Conservation (phyloP, 1,140 invertebrate species). For the Mya arenaria region DNA sequence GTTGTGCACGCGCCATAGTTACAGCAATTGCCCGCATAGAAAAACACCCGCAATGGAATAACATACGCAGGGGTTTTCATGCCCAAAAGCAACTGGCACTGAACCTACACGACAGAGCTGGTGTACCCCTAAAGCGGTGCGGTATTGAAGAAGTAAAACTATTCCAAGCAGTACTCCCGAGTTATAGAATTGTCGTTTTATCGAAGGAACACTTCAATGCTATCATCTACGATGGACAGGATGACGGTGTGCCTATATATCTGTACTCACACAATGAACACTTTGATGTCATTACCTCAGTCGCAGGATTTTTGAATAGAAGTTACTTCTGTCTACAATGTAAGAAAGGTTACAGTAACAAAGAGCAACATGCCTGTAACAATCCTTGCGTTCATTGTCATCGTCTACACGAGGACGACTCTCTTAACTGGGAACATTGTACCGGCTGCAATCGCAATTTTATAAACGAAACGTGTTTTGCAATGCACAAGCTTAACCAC, state of each 20-base stretch:
- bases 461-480: constrained; percentile 33
- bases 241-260: constrained; percentile 49
- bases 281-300: constrained; percentile 54
- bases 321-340: constrained; percentile 50
- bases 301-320: constrained; percentile 47
- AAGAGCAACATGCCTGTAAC: constrained; percentile 52
- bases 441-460: constrained; percentile 41
- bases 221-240: constrained; percentile 46
- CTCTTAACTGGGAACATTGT: constrained; percentile 41
- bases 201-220: constrained; percentile 56
- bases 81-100: constrained; percentile 32
- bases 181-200: constrained; percentile 40
- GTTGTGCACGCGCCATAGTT: constrained; percentile 43
- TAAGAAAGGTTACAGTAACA: constrained; percentile 47
- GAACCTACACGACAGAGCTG: constrained; percentile 29
- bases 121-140: constrained; percentile 3
- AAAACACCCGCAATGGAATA: constrained; percentile 12
- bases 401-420: constrained; percentile 9
- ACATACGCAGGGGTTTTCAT: not conserved
- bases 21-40: constrained; percentile 8
- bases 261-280: constrained; percentile 28
- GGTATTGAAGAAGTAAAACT: constrained; percentile 30
- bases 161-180: constrained; percentile 20
- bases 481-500: constrained; percentile 17
- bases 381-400: constrained; percentile 11